phyloP scores from a whole-genome alignment of 2,113 vertebrate species.

The Laticauda colubrina region DNA sequence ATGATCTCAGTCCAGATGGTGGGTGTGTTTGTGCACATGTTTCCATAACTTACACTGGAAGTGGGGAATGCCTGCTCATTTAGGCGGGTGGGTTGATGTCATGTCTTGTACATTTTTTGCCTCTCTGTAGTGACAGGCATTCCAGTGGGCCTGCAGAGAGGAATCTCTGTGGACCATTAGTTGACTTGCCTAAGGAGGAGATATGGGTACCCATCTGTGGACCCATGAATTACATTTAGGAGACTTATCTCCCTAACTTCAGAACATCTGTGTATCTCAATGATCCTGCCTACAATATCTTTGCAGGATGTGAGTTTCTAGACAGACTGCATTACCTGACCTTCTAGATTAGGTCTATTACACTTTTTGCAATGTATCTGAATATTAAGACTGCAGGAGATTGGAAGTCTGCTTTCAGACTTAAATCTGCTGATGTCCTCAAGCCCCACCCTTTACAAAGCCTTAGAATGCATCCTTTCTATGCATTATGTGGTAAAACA shows the following conservation, averaged over 20 bases:
- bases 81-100: not conserved
- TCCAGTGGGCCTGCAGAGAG: not conserved
- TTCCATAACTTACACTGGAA: not conserved
- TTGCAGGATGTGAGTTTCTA: not conserved
- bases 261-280: not conserved
- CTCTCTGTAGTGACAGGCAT: not conserved
- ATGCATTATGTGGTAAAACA: not conserved
- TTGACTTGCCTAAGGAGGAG: too few relatives aligned
- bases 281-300: not conserved
- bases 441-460: not conserved
- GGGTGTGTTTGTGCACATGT: not conserved
- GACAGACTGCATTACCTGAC: too few relatives aligned
- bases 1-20: not conserved
- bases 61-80: not conserved
- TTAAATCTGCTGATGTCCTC: too few relatives aligned
- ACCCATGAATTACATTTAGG: not conserved
- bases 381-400: not conserved
- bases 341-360: not conserved
- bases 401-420: not conserved
- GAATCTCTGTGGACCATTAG: not conserved
- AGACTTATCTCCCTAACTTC: not conserved
- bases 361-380: not conserved
- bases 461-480: too few relatives aligned
- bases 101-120: not conserved
- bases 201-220: not conserved